Evolutionary conservation across 2,888 invertebrate species (phyloP), one percentile per base, ranked within the genome.

Genomic region (Thalpophila matura): DNA sequence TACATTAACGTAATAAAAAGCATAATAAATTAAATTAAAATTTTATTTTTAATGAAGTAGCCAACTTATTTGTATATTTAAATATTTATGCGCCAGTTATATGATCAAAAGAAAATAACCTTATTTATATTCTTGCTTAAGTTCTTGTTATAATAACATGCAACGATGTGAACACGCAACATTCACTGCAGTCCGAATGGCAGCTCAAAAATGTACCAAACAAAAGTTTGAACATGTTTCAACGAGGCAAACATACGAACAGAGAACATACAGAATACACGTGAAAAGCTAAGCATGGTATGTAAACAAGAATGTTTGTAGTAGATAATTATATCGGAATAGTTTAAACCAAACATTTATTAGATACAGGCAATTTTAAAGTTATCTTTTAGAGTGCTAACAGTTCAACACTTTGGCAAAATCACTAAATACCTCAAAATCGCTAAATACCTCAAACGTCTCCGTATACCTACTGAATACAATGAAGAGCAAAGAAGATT

Each of bases 91-190:
- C 22, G 18, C 6, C 0, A 42, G 14, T 10, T 18, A n/a, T 7
- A 26, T 18, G 22, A 12, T 24, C 12, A n/a, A 47, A 53, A 49
- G 37, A 68, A 70, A 62, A 31, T 31, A 29, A 45, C 27, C 20
- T 20, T 49, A 35, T 71, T 45, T 45, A 29, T 24, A 27, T 45
- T 16, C 38, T 49, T 35, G 55, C 63, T 45, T 45, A 29, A 20
- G 24, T 45, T 16, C 38, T 49, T 35, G 55, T 46, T 62, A 45
- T 22, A 70, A 55, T 47, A 56, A 43, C 46, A 51, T 64, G 56
- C 56, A 26, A 46, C 24, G 12, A 35, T 26, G n/a, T n/a, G 24
- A 43, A 26, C 56, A 72, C 31, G 65, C 56, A 43, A 56, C 18
- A 38, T 35, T 16, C 45, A 29, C 24, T 29, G 50, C 69, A 29